Base-by-base conservation (phyloP, 1,140 invertebrate species). In the Dryas iulia region DNA sequence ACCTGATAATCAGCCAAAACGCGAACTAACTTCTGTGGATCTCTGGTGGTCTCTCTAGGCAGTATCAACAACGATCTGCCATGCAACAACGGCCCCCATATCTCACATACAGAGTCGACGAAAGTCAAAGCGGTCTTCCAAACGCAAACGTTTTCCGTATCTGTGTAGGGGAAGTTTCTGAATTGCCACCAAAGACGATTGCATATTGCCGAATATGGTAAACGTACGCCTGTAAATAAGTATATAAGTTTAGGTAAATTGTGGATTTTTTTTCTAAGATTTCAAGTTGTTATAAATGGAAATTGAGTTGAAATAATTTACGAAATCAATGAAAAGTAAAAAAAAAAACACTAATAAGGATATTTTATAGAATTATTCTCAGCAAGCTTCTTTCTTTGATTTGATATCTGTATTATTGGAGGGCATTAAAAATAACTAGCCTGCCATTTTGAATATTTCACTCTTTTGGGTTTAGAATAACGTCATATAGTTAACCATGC, bases 101-200 rank as follows among this genome's bases (percentile, higher is more conserved):
- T 95, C 92, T 98, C 97, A 1, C 95, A 93, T 0, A 97, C 94
- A 0, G 97, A 97, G 83, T 98, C 97, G 0, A 97, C 97, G 79
- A 98, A 98, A 0, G 97, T 97, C 0, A 98, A 81, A 0, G 97
- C 96, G 0, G 97, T 98, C 85, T 98, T 98, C 89, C 97, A 98
- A 14, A 97, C 94, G 66, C 96, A 96, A 3, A 92, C 91, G 4
- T 90, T 84, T 79, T 98, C 97, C 0, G 93, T 92, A 0, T 87
- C 39, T 0, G 85, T 82, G 78, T 94, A 98, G 0, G 97, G 96
- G 74, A 97, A 95, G 0, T 93, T 93, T 8, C 93, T 91, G 94
- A 97, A 97, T 84, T 98, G 97, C 97, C 97, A 98, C 75, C 94
- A 93, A 3, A 98, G 84, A 5, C 97, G 94, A 77, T 97, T 97